Evolutionary conservation across 2,113 vertebrate genomes (phyloP).

Genomic region (Castor canadensis): DNA sequence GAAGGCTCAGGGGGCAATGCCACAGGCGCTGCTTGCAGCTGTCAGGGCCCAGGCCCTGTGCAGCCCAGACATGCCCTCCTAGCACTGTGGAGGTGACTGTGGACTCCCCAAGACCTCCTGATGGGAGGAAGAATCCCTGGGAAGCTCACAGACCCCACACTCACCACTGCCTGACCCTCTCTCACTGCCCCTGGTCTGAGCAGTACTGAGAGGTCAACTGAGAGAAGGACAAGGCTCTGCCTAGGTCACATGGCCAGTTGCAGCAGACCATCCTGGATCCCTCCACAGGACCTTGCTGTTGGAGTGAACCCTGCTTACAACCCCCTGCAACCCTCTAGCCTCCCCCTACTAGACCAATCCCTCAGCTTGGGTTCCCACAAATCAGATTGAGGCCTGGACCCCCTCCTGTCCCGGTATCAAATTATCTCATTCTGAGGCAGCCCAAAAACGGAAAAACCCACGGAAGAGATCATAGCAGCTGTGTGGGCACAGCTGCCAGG

Average conservation of each 20-base stretch:
- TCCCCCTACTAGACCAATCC: too few species aligned
- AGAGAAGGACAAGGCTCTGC: background rate
- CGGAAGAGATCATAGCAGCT: too few species aligned
- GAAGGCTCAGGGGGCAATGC: background rate
- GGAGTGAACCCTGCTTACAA: background rate
- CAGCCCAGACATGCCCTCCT: background rate
- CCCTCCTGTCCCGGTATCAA: accelerated
- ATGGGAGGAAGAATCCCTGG: background rate
- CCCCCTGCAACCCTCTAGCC: accelerated
- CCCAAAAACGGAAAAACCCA: background rate
- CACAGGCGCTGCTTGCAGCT: background rate
- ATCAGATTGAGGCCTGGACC: background rate
- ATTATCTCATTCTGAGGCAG: background rate
- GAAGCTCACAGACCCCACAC: background rate
- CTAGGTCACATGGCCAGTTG: background rate
- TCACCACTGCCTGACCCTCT: background rate
- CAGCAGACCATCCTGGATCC: accelerated
- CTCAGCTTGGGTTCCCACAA: background rate
- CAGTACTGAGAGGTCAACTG: background rate
- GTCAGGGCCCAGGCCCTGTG: background rate
- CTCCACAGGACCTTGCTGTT: accelerated
- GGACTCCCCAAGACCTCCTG: too few species aligned
- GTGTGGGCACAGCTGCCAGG: too few species aligned
- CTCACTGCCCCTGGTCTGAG: background rate
- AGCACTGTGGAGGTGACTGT: background rate